A percentile compares a stretch with the other conserved stretches of the same genome.
phyloP scores from a whole-genome alignment of 2,797 vertebrate species.

The Phataginus tetradactyla region DNA sequence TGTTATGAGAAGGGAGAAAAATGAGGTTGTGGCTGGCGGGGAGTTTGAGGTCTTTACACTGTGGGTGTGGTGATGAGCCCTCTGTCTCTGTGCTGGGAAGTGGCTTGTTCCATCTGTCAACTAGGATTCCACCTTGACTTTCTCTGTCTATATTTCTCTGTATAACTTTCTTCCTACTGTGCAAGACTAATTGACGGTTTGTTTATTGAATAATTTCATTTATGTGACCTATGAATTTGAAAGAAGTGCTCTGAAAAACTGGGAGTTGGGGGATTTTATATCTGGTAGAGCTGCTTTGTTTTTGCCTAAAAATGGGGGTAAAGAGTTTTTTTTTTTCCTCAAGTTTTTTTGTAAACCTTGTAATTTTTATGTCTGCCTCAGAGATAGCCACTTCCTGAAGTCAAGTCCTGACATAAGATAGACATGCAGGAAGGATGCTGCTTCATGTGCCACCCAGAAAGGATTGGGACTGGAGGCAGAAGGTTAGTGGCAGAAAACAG shows the following conservation, averaged over 20 bases:
- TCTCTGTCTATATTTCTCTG: background rate
- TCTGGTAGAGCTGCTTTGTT: background rate
- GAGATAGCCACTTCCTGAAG: background rate
- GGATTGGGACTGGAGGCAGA: background rate
- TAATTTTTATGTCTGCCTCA: constrained; percentile 30
- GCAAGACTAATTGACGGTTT: constrained; percentile 5
- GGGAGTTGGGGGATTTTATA: background rate
- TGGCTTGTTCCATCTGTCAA: constrained; percentile 1
- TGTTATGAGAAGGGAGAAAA: background rate
- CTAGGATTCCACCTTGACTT: background rate
- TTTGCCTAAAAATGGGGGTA: background rate
- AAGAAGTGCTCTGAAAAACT: constrained; percentile 29
- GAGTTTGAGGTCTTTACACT: background rate
- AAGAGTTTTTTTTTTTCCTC: background rate
- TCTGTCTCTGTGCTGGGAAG: background rate
- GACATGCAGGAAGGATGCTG: background rate
- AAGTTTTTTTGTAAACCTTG: background rate
- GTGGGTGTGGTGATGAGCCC: background rate
- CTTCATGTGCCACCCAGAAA: background rate
- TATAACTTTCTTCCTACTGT: background rate
- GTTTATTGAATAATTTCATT: constrained; percentile 54
- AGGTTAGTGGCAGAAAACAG: background rate
- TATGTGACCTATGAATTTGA: constrained; percentile 20
- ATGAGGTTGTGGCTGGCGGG: background rate
- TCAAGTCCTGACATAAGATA: background rate